Base-by-base conservation (phyloP, 2,888 invertebrate species). In the Caenorhabditis macrosperma region DNA sequence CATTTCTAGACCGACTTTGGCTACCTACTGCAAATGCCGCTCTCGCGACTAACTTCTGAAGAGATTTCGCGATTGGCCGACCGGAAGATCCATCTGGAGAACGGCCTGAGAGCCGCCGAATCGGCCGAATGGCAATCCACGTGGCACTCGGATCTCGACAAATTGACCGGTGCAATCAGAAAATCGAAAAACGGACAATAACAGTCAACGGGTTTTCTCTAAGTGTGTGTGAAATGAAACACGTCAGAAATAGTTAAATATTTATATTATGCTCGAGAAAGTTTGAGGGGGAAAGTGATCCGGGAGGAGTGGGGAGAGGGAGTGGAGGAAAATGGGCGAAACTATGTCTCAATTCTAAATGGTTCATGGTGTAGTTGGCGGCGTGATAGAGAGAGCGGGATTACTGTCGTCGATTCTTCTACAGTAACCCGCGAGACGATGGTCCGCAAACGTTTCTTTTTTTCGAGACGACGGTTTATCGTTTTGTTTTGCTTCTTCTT, bases 11-110 rank as follows among this genome's bases (percentile, higher is more conserved):
- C 46, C 17, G 69, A 69, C 38, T 82, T 69, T 59, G 54, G 57
- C n/a, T 85, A 85, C 48, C 76, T 85, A 0, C 74, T 85, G 10
- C 81, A 82, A 38, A 82, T 83, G 82, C 79, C 85, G 22, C 44
- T 85, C 24, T 60, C 66, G 9, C 78, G 79, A 24, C 54, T 83
- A 22, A 82, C 83, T 22, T 63, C 69, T n/a, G 83, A 85, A 38
- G 85, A 85, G 57, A 77, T 76, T 48, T 12, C 5, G 6, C 26
- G 66, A 15, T 61, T 83, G 35, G n/a, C 6, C 7, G 71, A 75
- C n/a, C 46, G 57, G 54, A 68, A 46, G 26, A 12, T 30, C 12
- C 26, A 44, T 17, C 52, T 64, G 54, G 20, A 52, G 33, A 48
- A 2, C 2, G 81, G 78, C 9, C 66, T 78, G 68, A 68, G 63